Conservation (phyloP, 2,797 vertebrate genomes). For the Setipinna tenuifilis region DNA sequence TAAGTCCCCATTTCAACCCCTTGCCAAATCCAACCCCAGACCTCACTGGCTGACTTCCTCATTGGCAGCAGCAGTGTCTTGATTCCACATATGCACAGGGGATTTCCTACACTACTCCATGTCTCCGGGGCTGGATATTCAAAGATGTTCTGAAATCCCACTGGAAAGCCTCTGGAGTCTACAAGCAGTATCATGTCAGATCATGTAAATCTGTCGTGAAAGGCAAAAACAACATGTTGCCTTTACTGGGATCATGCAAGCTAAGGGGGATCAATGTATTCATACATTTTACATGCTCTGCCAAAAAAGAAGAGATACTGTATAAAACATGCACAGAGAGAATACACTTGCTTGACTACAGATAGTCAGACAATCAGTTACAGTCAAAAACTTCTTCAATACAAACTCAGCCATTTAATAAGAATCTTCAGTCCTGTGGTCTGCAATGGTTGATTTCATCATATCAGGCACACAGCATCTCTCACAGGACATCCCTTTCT, state of each 20-base stretch:
- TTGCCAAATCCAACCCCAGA: too few species aligned
- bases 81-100: background rate
- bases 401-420: background rate
- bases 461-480: background rate
- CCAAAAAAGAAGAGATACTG: background rate
- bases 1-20: background rate
- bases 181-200: background rate
- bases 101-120: background rate
- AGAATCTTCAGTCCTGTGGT: background rate
- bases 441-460: background rate
- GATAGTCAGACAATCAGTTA: background rate
- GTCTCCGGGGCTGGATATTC: background rate
- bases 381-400: background rate
- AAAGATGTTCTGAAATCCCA: background rate
- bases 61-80: background rate
- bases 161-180: background rate
- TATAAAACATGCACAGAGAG: background rate
- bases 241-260: background rate
- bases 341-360: background rate
- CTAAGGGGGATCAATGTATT: background rate
- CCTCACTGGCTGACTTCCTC: background rate
- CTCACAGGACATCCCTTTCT: background rate
- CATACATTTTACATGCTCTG: background rate
- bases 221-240: background rate
- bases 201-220: background rate